These are phyloP conservation scores for Tetranychus piercei DNA, from an alignment of 2,888 invertebrate species.

Conservation along the genomic window DNA sequence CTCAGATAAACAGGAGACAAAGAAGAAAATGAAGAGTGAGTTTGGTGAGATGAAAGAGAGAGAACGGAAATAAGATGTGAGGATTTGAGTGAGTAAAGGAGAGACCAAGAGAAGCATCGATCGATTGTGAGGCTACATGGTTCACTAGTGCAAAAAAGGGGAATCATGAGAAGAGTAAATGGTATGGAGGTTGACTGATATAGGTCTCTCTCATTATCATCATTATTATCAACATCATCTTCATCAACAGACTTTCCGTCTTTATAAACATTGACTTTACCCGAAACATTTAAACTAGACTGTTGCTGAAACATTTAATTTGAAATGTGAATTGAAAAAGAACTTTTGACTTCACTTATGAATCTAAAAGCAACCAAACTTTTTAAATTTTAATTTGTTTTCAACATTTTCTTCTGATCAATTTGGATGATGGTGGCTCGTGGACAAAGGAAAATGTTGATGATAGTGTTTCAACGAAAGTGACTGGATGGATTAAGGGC, in stretches of 20 bases:
- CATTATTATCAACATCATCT: neutral
- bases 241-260: neutral
- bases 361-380: no score
- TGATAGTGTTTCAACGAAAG: neutral
- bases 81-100: neutral
- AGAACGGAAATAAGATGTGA: neutral
- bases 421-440: no score
- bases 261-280: neutral
- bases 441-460: neutral
- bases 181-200: neutral
- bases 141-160: neutral
- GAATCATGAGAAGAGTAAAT: neutral
- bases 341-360: neutral
- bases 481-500: neutral
- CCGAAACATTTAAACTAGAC: neutral
- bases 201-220: neutral
- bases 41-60: neutral
- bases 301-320: neutral
- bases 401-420: no score
- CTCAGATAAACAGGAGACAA: neutral
- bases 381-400: no score
- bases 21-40: conserved; percentile 3
- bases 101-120: neutral
- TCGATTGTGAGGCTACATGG: conserved; percentile 1
- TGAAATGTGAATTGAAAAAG: neutral